A percentile compares a stretch with the other conserved stretches of the same genome.
Evolutionary conservation across 2,113 vertebrate species (phyloP).

Genomic region (Leptocoma aspasia): DNA sequence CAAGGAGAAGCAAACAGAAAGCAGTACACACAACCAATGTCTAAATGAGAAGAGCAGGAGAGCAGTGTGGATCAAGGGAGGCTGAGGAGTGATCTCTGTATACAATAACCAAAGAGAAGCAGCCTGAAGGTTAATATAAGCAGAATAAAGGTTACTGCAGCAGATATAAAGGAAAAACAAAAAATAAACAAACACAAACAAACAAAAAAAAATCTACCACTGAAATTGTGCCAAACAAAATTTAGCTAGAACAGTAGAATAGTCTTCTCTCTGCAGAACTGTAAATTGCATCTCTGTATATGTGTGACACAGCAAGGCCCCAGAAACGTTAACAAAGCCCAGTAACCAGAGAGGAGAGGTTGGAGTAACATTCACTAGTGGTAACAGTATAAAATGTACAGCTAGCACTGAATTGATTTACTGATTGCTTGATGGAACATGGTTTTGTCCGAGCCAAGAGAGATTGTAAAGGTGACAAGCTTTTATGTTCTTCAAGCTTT

Average conservation of each 20-base stretch:
- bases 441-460: neutral
- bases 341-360: neutral
- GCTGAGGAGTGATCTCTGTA: neutral
- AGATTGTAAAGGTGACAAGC: neutral
- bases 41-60: neutral
- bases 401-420: neutral
- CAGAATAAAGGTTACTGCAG: neutral
- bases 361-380: neutral
- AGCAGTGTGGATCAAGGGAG: neutral
- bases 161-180: neutral
- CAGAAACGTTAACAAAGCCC: neutral
- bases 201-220: neutral
- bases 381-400: neutral
- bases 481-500: neutral
- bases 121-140: neutral
- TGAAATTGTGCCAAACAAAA: neutral
- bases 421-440: neutral
- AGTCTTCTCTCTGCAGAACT: neutral
- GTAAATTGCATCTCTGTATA: neutral
- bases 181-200: neutral
- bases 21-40: fast-evolving
- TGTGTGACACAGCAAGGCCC: neutral
- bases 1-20: neutral
- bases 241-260: neutral
- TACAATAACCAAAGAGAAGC: neutral